Conservation (phyloP, 2,888 invertebrate species). For the Scaptomyza polygonia region DNA sequence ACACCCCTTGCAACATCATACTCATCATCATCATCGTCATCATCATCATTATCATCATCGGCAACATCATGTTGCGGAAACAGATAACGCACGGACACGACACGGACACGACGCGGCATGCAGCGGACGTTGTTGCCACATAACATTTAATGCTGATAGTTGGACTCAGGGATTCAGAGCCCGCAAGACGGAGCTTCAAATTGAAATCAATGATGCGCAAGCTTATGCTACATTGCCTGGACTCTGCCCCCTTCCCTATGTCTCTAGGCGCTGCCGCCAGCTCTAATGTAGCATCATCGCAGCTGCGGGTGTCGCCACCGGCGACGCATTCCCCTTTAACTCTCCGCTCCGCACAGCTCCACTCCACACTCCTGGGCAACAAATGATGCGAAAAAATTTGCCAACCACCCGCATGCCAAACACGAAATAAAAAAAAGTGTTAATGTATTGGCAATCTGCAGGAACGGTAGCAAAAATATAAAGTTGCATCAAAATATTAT, state of each 20-base stretch:
- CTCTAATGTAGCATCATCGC: constrained; percentile 57
- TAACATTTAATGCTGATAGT: constrained; percentile 78
- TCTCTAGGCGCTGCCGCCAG: constrained; percentile 30
- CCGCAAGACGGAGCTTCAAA: constrained; percentile 64
- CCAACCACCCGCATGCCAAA: constrained; percentile 61
- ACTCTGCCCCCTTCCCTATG: constrained; percentile 1
- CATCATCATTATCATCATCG: constrained; percentile 46
- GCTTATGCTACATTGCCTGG: constrained; percentile 72
- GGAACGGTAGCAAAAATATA: constrained; percentile 36
- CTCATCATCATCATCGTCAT: constrained; percentile 39
- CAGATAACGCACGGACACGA: constrained; percentile 82
- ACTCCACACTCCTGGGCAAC: constrained; percentile 43
- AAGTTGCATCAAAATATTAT: constrained; percentile 46
- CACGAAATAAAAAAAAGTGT: constrained; percentile 66
- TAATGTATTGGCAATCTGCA: constrained; percentile 68
- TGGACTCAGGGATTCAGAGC: constrained; percentile 34
- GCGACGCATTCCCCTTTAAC: constrained; percentile 34
- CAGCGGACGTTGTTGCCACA: constrained; percentile 70
- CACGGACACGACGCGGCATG: constrained; percentile 49
- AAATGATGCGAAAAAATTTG: constrained; percentile 77
- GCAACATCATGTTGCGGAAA: constrained; percentile 81
- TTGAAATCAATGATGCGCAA: constrained; percentile 83
- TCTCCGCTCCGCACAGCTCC: constrained; percentile 5
- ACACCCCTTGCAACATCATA: constrained; percentile 38
- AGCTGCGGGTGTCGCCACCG: constrained; percentile 61